A percentile compares a stretch with the other conserved stretches of the same genome.
phyloP scores from a whole-genome alignment of 2,888 invertebrate genomes.

The Patella caerulea region DNA sequence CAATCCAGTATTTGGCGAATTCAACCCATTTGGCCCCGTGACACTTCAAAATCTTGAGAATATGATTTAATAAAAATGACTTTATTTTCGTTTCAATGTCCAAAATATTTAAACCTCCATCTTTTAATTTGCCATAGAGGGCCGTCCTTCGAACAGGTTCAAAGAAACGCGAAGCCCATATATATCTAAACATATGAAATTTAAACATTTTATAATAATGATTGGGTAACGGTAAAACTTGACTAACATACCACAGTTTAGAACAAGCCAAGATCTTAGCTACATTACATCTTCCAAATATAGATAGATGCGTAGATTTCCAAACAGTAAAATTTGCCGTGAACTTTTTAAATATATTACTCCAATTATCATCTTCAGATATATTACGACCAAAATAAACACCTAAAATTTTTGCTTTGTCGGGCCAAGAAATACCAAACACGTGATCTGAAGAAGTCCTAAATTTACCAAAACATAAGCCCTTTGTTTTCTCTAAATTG shows the following conservation, averaged over 20 bases:
- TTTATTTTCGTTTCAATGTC: slow-evolving; percentile 25
- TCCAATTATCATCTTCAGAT: slow-evolving; percentile 31
- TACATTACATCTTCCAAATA: slow-evolving; percentile 1
- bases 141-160: slow-evolving; percentile 18
- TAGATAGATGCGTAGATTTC: neutral
- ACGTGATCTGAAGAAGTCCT: neutral
- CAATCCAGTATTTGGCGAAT: slow-evolving; percentile 36
- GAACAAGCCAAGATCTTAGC: slow-evolving; percentile 3
- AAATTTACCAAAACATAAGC: neutral
- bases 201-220: neutral
- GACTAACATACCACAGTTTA: neutral
- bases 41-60: slow-evolving; percentile 23
- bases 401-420: neutral
- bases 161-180: neutral
- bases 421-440: neutral
- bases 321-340: slow-evolving; percentile 25
- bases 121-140: slow-evolving; percentile 24
- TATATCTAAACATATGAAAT: slow-evolving; percentile 9
- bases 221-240: neutral
- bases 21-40: slow-evolving; percentile 24
- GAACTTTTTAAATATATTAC: slow-evolving; percentile 32
- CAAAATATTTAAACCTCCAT: slow-evolving; percentile 29
- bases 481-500: slow-evolving; percentile 20
- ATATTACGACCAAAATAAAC: slow-evolving; percentile 29
- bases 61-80: slow-evolving; percentile 22